These are phyloP conservation scores for Thaumatotibia leucotreta DNA, from an alignment of 1,140 invertebrate genomes.

Conservation along the genomic window DNA sequence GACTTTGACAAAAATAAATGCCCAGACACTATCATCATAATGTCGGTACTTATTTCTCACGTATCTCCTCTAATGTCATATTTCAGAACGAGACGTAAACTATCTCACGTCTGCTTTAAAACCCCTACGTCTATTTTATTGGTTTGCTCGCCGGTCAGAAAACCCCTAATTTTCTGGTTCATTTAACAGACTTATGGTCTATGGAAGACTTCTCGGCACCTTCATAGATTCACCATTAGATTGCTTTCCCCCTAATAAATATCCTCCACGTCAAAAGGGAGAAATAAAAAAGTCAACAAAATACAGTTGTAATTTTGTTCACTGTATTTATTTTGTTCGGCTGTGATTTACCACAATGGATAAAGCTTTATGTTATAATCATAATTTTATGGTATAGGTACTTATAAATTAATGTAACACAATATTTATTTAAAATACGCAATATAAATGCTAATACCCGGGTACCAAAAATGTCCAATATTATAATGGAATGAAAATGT, in stretches of 20 bases:
- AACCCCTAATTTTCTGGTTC: slow-evolving; percentile 19
- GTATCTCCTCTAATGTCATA: not conserved
- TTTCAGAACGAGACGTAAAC: not conserved
- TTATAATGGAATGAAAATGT: too few species aligned
- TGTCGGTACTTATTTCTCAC: not conserved
- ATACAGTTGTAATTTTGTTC: not conserved
- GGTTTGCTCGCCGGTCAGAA: slow-evolving; percentile 31
- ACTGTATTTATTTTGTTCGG: not conserved
- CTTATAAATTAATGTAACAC: not conserved
- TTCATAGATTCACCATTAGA: slow-evolving; percentile 17
- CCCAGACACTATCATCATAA: not conserved
- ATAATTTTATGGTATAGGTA: not conserved
- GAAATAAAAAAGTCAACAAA: slow-evolving; percentile 12
- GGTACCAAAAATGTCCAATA: too few species aligned
- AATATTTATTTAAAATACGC: too few species aligned
- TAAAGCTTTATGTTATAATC: not conserved
- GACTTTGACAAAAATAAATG: not conserved
- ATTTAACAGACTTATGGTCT: slow-evolving; percentile 20
- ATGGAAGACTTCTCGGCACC: slow-evolving; percentile 9
- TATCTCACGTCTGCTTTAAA: not conserved
- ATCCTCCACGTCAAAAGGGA: not conserved
- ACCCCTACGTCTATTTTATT: slow-evolving; percentile 31
- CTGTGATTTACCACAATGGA: not conserved
- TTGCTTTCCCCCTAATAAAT: not conserved
- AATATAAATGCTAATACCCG: too few species aligned